Percentiles rank a stretch among this genome's conserved stretches.
phyloP scores from a whole-genome alignment of 2,888 invertebrate species.

The Unio delphinus region DNA sequence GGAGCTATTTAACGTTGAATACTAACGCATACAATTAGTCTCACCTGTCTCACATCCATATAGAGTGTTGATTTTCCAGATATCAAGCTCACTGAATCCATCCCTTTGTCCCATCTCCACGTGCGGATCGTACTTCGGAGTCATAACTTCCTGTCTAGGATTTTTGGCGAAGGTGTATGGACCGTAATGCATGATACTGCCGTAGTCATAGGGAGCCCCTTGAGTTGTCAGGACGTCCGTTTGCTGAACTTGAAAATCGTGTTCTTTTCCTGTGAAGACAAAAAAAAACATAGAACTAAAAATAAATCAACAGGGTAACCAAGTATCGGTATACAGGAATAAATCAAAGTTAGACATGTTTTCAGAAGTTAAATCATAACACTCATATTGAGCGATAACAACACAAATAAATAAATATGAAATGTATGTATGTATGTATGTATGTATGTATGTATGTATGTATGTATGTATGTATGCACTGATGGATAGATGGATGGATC shows the following conservation, averaged over 20 bases:
- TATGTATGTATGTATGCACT: background rate
- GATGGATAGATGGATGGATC: no score
- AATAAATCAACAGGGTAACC: no score
- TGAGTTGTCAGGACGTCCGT: slow-evolving; percentile 19
- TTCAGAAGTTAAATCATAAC: background rate
- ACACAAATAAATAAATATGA: background rate
- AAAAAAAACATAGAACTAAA: background rate
- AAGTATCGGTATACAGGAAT: background rate
- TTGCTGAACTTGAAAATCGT: slow-evolving; percentile 21
- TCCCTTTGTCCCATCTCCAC: slow-evolving; percentile 26
- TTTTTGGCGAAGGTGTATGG: slow-evolving; percentile 23
- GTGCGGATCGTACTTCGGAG: slow-evolving; percentile 20
- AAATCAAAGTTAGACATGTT: background rate
- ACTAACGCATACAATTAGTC: background rate
- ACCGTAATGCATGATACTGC: slow-evolving; percentile 35
- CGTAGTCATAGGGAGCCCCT: slow-evolving; percentile 28
- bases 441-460: slow-evolving; percentile 1
- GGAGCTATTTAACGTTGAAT: no score
- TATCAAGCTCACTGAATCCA: slow-evolving; percentile 28
- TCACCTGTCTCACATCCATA: slow-evolving; percentile 25
- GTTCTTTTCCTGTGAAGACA: slow-evolving; percentile 13
- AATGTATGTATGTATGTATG: background rate
- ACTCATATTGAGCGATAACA: background rate
- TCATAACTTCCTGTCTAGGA: slow-evolving; percentile 14
- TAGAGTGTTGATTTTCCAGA: slow-evolving; percentile 33